These are phyloP conservation scores for Lumbricus terrestris DNA, from an alignment of 2,888 invertebrate species.

Conservation along the genomic window DNA sequence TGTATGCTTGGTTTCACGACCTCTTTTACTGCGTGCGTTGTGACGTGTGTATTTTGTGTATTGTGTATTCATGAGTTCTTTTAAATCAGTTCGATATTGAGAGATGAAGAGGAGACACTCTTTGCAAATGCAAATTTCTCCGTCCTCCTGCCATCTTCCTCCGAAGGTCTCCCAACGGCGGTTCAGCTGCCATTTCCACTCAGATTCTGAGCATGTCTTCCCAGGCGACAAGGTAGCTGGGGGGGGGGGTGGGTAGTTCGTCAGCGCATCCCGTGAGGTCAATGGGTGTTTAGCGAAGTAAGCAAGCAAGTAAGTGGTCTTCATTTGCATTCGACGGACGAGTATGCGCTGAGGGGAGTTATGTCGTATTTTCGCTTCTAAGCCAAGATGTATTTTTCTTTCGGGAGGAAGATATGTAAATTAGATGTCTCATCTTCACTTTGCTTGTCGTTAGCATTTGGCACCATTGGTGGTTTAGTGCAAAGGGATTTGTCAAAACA, in stretches of 20 bases:
- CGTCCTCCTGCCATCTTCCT: background rate
- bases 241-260: no score
- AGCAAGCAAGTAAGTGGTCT: background rate
- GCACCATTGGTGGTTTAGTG: background rate
- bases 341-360: background rate
- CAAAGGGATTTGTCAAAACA: background rate
- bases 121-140: background rate
- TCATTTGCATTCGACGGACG: background rate
- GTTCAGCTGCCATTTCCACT: no score
- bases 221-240: no score
- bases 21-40: background rate
- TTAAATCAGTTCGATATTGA: background rate
- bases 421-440: no score
- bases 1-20: background rate
- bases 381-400: background rate
- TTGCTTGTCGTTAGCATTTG: no score
- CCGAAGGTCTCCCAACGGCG: background rate
- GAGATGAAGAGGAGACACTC: background rate
- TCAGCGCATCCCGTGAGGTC: no score
- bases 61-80: constrained; percentile 3
- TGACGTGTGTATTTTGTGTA: background rate
- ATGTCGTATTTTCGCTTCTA: background rate
- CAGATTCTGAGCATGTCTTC: no score
- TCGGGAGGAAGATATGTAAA: no score
- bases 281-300: background rate